These are phyloP conservation scores for Toxotes chatareus DNA, from an alignment of 2,113 vertebrate genomes.

Conservation along the genomic window DNA sequence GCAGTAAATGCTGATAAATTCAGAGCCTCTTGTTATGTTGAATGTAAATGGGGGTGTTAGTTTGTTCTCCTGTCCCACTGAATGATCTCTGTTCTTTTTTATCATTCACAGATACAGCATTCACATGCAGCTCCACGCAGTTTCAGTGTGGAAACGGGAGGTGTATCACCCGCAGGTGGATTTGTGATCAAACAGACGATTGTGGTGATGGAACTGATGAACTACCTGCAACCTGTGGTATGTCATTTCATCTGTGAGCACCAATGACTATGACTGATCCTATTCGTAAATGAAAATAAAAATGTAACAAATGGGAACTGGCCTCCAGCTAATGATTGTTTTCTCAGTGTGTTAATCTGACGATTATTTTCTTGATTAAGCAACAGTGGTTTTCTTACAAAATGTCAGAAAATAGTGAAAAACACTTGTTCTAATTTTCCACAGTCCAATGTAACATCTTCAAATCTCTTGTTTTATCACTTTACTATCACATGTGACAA, in stretches of 20 bases:
- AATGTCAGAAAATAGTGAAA: too few species aligned
- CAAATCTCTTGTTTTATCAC: not conserved
- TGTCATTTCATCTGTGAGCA: constrained; percentile 49
- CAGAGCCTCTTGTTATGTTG: not conserved
- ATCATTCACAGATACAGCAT: constrained; percentile 59
- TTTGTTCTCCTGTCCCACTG: constrained; percentile 1
- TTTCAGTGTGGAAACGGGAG: constrained; percentile 85
- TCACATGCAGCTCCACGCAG: constrained; percentile 76
- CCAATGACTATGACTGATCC: not conserved
- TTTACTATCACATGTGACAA: not conserved
- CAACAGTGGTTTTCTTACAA: too few species aligned
- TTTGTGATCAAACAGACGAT: constrained; percentile 87
- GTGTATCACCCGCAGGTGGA: constrained; percentile 87
- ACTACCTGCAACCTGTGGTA: constrained; percentile 82
- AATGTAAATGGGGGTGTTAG: not conserved
- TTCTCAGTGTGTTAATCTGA: not conserved
- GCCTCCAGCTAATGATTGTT: not conserved
- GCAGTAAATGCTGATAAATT: constrained; percentile 30
- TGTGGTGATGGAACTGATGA: constrained; percentile 89
- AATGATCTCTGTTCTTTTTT: constrained; percentile 8
- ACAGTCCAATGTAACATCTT: too few species aligned
- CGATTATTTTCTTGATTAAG: not conserved
- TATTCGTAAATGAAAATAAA: not conserved
- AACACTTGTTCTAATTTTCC: not conserved
- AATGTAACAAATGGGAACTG: not conserved